These are phyloP conservation scores for Lysandra coridon DNA, from an alignment of 2,888 invertebrate genomes.

Conservation along the genomic window DNA sequence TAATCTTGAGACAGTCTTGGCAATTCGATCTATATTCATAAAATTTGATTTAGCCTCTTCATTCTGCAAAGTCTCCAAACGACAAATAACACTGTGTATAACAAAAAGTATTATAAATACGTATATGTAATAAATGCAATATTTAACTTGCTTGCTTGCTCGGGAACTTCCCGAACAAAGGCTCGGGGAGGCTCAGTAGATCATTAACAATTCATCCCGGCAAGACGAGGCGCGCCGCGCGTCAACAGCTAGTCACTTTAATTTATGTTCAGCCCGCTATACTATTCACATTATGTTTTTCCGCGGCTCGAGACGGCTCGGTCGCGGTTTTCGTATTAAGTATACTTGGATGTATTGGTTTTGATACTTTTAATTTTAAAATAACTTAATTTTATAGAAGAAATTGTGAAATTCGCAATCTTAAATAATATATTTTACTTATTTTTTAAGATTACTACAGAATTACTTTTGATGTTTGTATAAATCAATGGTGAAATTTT, in stretches of 20 bases:
- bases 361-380: constrained; percentile 48
- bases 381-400: background rate
- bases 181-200: constrained; percentile 25
- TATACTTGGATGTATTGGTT: constrained; percentile 38
- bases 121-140: background rate
- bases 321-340: constrained; percentile 51
- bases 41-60: too few species aligned
- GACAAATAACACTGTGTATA: too few species aligned
- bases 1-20: too few species aligned
- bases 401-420: background rate
- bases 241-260: constrained; percentile 45
- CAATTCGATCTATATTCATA: too few species aligned
- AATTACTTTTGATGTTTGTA: too few species aligned
- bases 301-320: constrained; percentile 52
- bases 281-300: constrained; percentile 51
- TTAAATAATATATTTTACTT: background rate
- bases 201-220: constrained; percentile 38
- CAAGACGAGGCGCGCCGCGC: constrained; percentile 39
- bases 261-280: constrained; percentile 46
- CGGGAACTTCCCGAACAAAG: constrained; percentile 32
- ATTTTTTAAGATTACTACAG: too few species aligned
- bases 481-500: too few species aligned
- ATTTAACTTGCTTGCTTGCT: constrained; percentile 7
- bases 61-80: too few species aligned
- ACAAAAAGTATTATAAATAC: background rate